Evolutionary conservation across 2,888 invertebrate species (phyloP).

Genomic region (Mythimna vitellina): DNA sequence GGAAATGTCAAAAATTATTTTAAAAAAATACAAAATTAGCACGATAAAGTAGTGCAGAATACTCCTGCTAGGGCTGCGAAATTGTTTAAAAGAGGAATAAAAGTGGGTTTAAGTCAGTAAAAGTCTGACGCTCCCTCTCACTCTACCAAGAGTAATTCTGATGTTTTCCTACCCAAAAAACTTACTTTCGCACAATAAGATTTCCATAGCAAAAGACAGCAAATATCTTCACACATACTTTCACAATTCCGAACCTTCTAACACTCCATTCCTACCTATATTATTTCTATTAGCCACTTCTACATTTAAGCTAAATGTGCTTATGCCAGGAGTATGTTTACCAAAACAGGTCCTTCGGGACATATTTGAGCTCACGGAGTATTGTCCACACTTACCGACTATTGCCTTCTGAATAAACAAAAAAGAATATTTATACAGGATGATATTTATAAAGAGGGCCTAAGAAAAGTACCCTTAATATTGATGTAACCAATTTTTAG

Average conservation of each 20-base stretch:
- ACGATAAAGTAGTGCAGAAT: no score
- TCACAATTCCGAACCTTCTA: neutral
- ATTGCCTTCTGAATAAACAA: slow-evolving; percentile 42
- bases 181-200: neutral
- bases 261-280: neutral
- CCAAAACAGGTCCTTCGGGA: slow-evolving; percentile 39
- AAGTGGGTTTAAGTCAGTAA: no score
- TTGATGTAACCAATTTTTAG: neutral
- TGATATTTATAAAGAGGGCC: neutral
- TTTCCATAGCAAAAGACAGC: neutral
- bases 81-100: no score
- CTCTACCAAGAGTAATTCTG: no score
- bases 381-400: slow-evolving; percentile 50
- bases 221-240: accelerated
- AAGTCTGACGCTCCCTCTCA: no score
- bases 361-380: slow-evolving; percentile 42
- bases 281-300: slow-evolving; percentile 53
- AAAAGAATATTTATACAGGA: slow-evolving; percentile 18
- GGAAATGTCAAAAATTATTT: no score
- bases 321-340: slow-evolving; percentile 31
- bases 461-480: neutral
- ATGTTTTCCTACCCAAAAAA: no score
- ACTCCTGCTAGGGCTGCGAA: no score
- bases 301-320: slow-evolving; percentile 44
- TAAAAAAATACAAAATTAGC: no score